Evolutionary conservation across 2,113 vertebrate species (phyloP), one percentile per base, ranked within the genome.

Genomic region (Siphamia tubifer): DNA sequence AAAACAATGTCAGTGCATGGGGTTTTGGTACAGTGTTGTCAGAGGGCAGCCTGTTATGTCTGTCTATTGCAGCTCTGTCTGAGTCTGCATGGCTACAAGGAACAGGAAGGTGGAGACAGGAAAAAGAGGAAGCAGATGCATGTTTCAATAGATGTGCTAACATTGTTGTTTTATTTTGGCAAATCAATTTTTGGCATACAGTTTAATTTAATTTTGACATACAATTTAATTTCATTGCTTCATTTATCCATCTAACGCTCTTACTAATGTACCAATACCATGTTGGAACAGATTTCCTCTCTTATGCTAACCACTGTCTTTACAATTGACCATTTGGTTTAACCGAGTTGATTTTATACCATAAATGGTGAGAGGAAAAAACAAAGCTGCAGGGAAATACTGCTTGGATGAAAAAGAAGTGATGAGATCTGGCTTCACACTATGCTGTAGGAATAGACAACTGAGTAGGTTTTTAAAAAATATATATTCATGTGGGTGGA

Each of bases 381-480:
- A 27, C 48, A 36, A 35, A 49, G 58, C 70, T 57, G 40, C 63
- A 58, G 61, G 56, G 65, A 45, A 30, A 42, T 31, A 36, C 62
- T 43, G 30, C 21, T 55, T 56, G 31, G 78, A 48, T 66, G 63
- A 49, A 42, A 34, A 72, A 24, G 10, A n/a, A 74, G 40, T 39
- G 36, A 76, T 8, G n/a, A 64, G 55, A 57, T 48, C 44, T 48
- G 57, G 44, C 53, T 66, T 75, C 70, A 56, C 27, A 42, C 55
- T 55, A 48, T 74, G 68, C 74, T 67, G 30, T 45, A 62, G 61
- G 68, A 79, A 62, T 36, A 69, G 70, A 82, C 56, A 84, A 74
- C 54, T 47, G 32, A 71, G 51, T 49, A 20, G 32, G 25, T 35
- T 27, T 56, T 21, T 27, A 23, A 39, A 2, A 60, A 68, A 75